phyloP scores from a whole-genome alignment of 1,140 invertebrate genomes.

The Plectus sambesii region DNA sequence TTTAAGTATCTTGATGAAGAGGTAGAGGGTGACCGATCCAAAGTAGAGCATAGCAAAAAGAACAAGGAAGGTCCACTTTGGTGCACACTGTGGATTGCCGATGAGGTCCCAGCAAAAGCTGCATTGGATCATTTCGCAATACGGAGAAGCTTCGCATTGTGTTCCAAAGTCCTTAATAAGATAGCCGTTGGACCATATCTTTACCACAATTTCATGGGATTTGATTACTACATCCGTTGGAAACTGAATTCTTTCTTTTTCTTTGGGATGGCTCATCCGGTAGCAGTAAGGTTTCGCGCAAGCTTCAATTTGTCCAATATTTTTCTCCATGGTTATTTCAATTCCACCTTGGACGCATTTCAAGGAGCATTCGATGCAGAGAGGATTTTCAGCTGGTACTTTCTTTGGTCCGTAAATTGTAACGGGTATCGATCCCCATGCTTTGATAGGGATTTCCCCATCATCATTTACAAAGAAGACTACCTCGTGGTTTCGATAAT shows the following conservation, averaged over 20 bases:
- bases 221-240: constrained; percentile 1
- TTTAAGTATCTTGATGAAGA: no score
- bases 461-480: background rate
- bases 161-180: no score
- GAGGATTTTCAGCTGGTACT: background rate
- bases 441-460: background rate
- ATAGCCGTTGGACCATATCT: background rate
- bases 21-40: no score
- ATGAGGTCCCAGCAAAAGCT: background rate
- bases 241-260: background rate
- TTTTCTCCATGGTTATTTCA: background rate
- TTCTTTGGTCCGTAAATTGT: background rate
- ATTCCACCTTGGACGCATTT: background rate
- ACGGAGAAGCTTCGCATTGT: background rate
- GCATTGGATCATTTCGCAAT: background rate
- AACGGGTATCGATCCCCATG: background rate
- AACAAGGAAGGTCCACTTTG: no score
- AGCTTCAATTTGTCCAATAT: background rate
- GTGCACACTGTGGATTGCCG: no score
- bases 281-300: background rate
- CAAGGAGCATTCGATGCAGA: background rate
- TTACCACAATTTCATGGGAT: background rate
- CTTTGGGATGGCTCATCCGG: no score
- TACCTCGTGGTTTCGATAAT: background rate
- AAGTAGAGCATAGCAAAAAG: no score